These are phyloP conservation scores for Antheraea pernyi DNA, from an alignment of 1,140 invertebrate genomes.

Conservation along the genomic window DNA sequence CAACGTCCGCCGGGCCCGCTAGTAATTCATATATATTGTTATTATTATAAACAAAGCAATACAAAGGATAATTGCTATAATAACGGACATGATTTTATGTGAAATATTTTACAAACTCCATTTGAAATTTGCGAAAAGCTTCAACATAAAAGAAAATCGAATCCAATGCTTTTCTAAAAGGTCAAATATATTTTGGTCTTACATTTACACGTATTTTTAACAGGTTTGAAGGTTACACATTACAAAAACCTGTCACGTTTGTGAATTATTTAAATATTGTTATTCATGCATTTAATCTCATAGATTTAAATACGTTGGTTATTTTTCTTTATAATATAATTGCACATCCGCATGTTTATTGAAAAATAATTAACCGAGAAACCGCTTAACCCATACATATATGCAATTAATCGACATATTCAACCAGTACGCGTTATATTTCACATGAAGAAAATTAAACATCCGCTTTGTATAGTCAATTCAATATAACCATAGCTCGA, in stretches of 20 bases:
- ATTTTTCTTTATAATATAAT: not conserved
- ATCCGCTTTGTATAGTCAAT: conserved; percentile 27
- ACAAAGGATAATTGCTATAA: too few species aligned
- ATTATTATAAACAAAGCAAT: too few species aligned
- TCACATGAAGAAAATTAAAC: conserved; percentile 23
- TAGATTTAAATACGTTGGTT: not conserved
- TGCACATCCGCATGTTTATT: not conserved
- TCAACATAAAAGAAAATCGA: too few species aligned
- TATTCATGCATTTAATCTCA: not conserved
- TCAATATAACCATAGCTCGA: conserved; percentile 28
- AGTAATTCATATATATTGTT: too few species aligned
- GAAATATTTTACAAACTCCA: too few species aligned
- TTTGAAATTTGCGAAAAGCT: too few species aligned
- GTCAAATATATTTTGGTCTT: too few species aligned
- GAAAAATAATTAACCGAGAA: not conserved
- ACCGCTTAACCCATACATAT: not conserved
- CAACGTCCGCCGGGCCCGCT: too few species aligned
- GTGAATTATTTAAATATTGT: conserved; percentile 1
- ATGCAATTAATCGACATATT: not conserved
- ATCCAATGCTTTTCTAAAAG: too few species aligned
- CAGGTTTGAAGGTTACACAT: not conserved
- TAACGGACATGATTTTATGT: too few species aligned
- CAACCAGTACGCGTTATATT: conserved; percentile 6
- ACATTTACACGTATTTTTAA: not conserved
- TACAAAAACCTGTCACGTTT: not conserved